phyloP scores from a whole-genome alignment of 2,797 vertebrate species.

The Chaunax sp. region DNA sequence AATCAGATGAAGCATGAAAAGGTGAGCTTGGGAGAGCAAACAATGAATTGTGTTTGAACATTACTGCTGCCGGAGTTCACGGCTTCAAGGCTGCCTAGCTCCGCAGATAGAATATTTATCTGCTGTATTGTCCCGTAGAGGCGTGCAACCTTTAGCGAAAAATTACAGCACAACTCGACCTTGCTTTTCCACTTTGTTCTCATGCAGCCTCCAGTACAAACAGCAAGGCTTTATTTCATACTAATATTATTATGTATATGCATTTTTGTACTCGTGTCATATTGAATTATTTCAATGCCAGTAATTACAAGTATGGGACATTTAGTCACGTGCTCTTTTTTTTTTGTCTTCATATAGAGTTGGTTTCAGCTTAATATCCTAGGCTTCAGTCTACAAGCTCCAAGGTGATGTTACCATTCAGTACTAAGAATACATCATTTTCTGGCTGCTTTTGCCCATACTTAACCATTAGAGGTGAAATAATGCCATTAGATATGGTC shows the following conservation, averaged over 20 bases:
- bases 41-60: constrained; percentile 72
- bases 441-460: too few species aligned
- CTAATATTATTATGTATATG: constrained; percentile 12
- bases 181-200: constrained; percentile 60
- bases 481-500: too few species aligned
- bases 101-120: constrained; percentile 72
- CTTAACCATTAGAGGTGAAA: too few species aligned
- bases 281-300: background rate
- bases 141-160: constrained; percentile 59
- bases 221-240: constrained; percentile 40
- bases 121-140: constrained; percentile 60
- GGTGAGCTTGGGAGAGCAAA: constrained; percentile 69
- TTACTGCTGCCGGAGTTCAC: constrained; percentile 62
- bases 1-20: constrained; percentile 69
- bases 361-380: constrained; percentile 3
- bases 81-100: constrained; percentile 69
- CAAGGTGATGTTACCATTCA: constrained; percentile 4
- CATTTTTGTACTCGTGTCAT: background rate
- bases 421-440: background rate
- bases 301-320: constrained; percentile 1
- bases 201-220: constrained; percentile 49
- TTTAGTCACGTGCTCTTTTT: background rate
- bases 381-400: constrained; percentile 2
- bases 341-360: constrained; percentile 9
- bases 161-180: constrained; percentile 59